Base-by-base conservation (phyloP, 2,797 vertebrate genomes). In the Anguilla pacifica region DNA sequence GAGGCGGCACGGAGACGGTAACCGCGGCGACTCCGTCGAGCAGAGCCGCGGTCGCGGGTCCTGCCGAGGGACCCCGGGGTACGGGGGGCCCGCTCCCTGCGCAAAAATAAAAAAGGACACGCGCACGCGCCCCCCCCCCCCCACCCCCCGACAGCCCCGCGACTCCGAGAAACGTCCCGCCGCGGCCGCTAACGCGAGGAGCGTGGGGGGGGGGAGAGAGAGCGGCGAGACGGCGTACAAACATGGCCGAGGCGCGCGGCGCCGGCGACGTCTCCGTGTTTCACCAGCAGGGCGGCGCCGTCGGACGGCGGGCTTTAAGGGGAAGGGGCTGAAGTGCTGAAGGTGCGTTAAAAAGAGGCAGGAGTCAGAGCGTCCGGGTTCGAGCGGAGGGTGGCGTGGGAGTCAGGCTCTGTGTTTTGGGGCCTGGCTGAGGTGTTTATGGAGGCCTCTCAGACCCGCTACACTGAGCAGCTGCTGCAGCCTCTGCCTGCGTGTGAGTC, bases 1-100 rank as follows among this genome's bases (percentile, higher is more conserved):
- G 90, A 91, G 35, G 87, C 89, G 87, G 57, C 74, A 81, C 39
- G 7, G 19, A 49, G 31, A 11, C 19, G 17, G 39, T 46, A 49
- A 22, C 4, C 11, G 22, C 72, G 1, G 77, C 1, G 43, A 49
- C 77, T 79, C 74, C 39, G 46, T 43, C 22, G 25, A 43, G 39
- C 35, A 17, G 35, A 35, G 35, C 0, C 35, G 46, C 15, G 15
- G 35, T 1, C 35, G 35, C 1, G 35, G 35, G 35, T 1, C 35
- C 35, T 35, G 35, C 35, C 39, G 77, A 9, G 17, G 77, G 43
- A 49, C 39, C 10, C 22, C 13, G 5, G 19, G n/a, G 0, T 11
- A 2, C 31, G 31, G 28, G 11, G 35, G 28, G 28, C 35, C n/a
- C 35, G 0, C 22, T n/a, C 61, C 11, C 19, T 67, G 61, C 2